phyloP scores from a whole-genome alignment of 2,888 invertebrate species.

The Microctonus brassicae region DNA sequence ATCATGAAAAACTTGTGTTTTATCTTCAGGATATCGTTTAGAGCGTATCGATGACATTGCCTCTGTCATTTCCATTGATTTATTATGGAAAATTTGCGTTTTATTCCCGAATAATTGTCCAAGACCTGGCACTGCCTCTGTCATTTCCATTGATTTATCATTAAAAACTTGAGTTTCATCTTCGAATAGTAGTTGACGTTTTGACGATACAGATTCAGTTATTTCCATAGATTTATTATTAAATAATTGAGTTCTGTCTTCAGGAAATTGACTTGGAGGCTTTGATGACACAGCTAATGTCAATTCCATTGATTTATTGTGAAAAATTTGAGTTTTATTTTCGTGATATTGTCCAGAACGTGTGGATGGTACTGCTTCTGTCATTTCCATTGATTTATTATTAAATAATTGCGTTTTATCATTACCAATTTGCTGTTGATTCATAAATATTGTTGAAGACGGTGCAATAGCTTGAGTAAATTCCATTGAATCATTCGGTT shows the following conservation, averaged over 20 bases:
- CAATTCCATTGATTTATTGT: conserved; percentile 32
- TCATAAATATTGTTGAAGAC: no score
- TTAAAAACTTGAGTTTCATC: conserved; percentile 11
- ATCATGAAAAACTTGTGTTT: conserved; percentile 24
- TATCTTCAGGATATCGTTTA: neutral
- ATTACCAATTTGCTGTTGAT: no score
- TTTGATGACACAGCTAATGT: conserved; percentile 25
- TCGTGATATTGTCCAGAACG: neutral
- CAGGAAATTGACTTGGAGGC: neutral
- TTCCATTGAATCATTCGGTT: conserved; percentile 32
- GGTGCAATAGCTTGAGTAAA: conserved; percentile 30
- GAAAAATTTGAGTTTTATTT: conserved; percentile 26
- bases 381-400: conserved; percentile 31
- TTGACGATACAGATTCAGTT: conserved; percentile 10
- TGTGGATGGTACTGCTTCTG: neutral
- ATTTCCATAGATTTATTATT: conserved; percentile 26
- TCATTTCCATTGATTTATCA: conserved; percentile 31
- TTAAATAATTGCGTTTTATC: conserved; percentile 24
- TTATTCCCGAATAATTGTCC: neutral
- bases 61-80: conserved; percentile 43
- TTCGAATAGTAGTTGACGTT: neutral
- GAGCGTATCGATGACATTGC: neutral
- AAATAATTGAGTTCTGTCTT: conserved; percentile 6
- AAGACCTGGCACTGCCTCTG: conserved; percentile 12
- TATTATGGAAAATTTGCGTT: conserved; percentile 9